phyloP scores from a whole-genome alignment of 1,140 invertebrate genomes.

The Bathynomus jamesi region DNA sequence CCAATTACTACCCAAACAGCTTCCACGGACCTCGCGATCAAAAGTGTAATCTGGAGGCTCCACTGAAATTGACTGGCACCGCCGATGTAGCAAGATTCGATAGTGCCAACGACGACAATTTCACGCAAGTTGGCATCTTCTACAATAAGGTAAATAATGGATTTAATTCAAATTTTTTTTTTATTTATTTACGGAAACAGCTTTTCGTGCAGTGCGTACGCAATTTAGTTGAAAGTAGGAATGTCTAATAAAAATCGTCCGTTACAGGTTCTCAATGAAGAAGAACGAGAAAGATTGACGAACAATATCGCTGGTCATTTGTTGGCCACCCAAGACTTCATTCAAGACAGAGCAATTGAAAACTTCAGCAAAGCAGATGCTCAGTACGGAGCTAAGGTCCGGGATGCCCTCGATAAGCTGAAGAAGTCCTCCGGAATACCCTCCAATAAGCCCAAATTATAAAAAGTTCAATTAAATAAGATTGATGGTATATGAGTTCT shows the following conservation, averaged over 20 bases:
- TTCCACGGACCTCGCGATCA: slow-evolving; percentile 52
- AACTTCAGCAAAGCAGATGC: slow-evolving; percentile 28
- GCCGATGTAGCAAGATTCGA: slow-evolving; percentile 62
- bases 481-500: no score
- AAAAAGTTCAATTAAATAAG: no score
- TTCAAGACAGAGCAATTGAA: slow-evolving; percentile 52
- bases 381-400: slow-evolving; percentile 20
- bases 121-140: slow-evolving; percentile 69
- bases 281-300: slow-evolving; percentile 61
- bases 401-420: slow-evolving; percentile 7
- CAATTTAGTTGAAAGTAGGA: no score
- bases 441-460: not conserved
- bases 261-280: slow-evolving; percentile 59
- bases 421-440: not conserved
- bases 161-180: no score
- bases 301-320: slow-evolving; percentile 73
- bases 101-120: slow-evolving; percentile 81
- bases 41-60: slow-evolving; percentile 39
- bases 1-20: slow-evolving; percentile 94
- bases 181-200: no score
- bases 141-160: slow-evolving; percentile 61
- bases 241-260: no score
- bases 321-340: slow-evolving; percentile 68
- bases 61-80: slow-evolving; percentile 38
- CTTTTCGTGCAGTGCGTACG: no score